These are phyloP conservation scores for Eueides isabella DNA, from an alignment of 1,140 invertebrate species.

Conservation along the genomic window DNA sequence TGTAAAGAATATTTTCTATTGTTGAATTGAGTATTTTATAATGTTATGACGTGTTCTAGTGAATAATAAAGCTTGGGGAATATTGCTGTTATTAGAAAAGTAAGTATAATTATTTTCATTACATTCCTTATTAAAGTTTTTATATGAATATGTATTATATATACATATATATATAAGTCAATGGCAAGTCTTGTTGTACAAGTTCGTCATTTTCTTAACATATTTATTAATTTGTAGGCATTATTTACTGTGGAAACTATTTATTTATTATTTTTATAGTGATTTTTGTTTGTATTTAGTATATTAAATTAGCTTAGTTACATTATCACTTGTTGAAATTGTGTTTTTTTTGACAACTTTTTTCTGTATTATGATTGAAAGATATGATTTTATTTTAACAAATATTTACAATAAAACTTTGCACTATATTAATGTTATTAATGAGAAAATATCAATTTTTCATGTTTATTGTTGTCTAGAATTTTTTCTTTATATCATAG, in stretches of 20 bases:
- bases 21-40: conserved; percentile 39
- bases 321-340: not conserved
- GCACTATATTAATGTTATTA: no score
- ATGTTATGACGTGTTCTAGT: conserved; percentile 54
- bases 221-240: not conserved
- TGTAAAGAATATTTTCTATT: conserved; percentile 42
- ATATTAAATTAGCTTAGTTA: not conserved
- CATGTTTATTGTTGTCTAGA: no score
- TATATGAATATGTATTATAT: not conserved
- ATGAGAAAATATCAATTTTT: no score
- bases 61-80: conserved; percentile 39
- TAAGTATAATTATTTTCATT: conserved; percentile 24
- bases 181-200: not conserved
- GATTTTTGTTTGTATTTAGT: not conserved
- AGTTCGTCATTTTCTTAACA: not conserved
- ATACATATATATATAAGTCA: conserved; percentile 1
- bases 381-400: not conserved
- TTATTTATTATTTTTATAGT: not conserved
- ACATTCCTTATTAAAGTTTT: not conserved
- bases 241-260: not conserved
- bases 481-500: no score
- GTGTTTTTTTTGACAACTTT: not conserved
- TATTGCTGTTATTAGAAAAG: conserved; percentile 30
- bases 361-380: not conserved
- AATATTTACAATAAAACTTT: no score